Conservation (phyloP, 2,888 invertebrate species). For the Noctuana brunneofusca region DNA sequence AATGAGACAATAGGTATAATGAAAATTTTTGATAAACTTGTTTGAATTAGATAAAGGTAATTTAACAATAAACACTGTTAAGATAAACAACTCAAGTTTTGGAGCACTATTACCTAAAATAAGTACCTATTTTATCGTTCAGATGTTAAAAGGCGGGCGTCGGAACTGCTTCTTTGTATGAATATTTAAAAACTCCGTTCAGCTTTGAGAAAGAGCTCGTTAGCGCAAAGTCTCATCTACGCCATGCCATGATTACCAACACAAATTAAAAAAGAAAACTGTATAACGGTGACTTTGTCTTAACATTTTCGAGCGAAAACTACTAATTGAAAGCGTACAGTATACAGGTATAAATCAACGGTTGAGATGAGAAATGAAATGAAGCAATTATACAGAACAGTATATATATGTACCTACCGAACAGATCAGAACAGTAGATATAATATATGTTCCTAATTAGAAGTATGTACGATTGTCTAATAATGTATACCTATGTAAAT, state of each 20-base stretch:
- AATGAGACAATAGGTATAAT: no score
- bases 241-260: slow-evolving; percentile 26
- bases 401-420: no score
- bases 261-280: slow-evolving; percentile 28
- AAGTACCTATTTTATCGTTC: slow-evolving; percentile 14
- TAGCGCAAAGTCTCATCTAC: slow-evolving; percentile 20
- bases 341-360: background rate
- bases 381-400: no score
- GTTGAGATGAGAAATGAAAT: background rate
- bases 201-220: slow-evolving; percentile 24
- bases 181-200: slow-evolving; percentile 31
- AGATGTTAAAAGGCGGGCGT: slow-evolving; percentile 20
- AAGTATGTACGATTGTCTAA: no score
- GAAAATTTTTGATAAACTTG: no score
- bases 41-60: background rate
- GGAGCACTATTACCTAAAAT: background rate
- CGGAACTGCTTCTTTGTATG: slow-evolving; percentile 25
- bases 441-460: no score
- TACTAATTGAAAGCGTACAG: background rate
- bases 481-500: no score
- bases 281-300: slow-evolving; percentile 6
- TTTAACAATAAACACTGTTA: background rate
- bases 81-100: background rate
- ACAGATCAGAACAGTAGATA: no score
- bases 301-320: slow-evolving; percentile 2